These are phyloP conservation scores for Scotopteryx bipunctaria DNA, from an alignment of 2,888 invertebrate species.

Conservation along the genomic window DNA sequence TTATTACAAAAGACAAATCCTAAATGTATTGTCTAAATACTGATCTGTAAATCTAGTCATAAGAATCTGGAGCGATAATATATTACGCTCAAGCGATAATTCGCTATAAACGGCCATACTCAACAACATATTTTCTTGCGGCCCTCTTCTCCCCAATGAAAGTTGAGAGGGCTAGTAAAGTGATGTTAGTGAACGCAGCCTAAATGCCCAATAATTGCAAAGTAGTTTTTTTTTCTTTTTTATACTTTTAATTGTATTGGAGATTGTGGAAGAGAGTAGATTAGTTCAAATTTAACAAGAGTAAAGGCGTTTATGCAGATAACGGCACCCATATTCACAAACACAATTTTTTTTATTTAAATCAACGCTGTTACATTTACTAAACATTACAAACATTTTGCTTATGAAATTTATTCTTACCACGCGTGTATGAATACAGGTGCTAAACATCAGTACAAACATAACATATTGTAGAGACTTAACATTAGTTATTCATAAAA, in stretches of 20 bases:
- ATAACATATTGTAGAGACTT: conserved; percentile 4
- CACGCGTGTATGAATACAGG: not conserved
- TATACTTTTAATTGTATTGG: not conserved
- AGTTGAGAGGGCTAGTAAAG: not conserved
- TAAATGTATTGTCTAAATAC: conserved; percentile 59
- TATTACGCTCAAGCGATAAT: conserved; percentile 16
- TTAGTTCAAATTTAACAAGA: not conserved
- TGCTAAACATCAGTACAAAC: not conserved
- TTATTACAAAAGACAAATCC: conserved; percentile 33
- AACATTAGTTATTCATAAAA: conserved; percentile 2
- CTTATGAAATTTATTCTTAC: too few species aligned
- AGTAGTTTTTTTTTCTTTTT: too few species aligned
- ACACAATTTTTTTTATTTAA: not conserved
- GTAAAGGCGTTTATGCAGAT: conserved; percentile 2
- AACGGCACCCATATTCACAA: not conserved
- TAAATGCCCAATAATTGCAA: not conserved
- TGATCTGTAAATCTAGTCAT: conserved; percentile 58
- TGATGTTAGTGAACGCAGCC: not conserved
- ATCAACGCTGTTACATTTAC: too few species aligned
- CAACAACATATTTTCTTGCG: not conserved
- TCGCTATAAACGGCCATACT: conserved; percentile 8
- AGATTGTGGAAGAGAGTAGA: not conserved
- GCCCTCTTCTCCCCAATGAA: not conserved
- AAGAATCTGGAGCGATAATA: conserved; percentile 44
- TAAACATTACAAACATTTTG: too few species aligned